A percentile compares a stretch with the other conserved stretches of the same genome.
Conservation (phyloP, 1,140 invertebrate genomes). For the Zaprionus lachaisei region DNA sequence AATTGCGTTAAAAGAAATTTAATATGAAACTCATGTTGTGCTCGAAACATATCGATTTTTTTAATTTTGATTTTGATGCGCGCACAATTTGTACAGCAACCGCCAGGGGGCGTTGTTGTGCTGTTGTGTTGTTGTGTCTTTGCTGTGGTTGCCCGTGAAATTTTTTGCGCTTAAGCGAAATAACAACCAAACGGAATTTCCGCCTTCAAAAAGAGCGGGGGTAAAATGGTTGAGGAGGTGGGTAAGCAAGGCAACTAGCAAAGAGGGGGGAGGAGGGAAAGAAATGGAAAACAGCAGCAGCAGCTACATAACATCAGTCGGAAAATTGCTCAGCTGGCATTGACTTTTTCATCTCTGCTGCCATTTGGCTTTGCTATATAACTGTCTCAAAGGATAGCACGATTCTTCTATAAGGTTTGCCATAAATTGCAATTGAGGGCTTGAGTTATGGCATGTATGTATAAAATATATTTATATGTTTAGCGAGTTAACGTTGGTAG, state of each 20-base stretch:
- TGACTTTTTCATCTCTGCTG: slow-evolving; percentile 10
- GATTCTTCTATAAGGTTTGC: neutral
- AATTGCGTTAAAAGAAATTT: slow-evolving; percentile 49
- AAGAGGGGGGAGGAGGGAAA: neutral
- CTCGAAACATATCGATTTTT: slow-evolving; percentile 42
- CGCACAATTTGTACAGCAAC: slow-evolving; percentile 24
- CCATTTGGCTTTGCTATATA: neutral
- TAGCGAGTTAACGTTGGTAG: neutral
- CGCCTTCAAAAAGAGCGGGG: neutral
- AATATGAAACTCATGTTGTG: slow-evolving; percentile 43
- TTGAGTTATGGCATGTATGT: neutral
- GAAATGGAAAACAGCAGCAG: neutral
- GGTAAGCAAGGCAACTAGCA: neutral
- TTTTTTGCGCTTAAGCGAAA: slow-evolving; percentile 11
- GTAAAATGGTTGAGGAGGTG: neutral
- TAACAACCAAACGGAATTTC: slow-evolving; percentile 20
- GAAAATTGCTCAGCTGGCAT: slow-evolving; percentile 28
- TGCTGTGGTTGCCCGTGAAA: slow-evolving; percentile 45
- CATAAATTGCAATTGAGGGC: neutral
- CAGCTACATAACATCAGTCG: slow-evolving; percentile 7
- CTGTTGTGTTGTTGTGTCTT: slow-evolving; percentile 11
- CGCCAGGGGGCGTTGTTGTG: slow-evolving; percentile 15
- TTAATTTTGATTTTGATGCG: slow-evolving; percentile 38
- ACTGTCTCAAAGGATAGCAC: neutral
- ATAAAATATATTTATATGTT: neutral